Conservation (phyloP, 2,113 vertebrate genomes). For the Camelus bactrianus region DNA sequence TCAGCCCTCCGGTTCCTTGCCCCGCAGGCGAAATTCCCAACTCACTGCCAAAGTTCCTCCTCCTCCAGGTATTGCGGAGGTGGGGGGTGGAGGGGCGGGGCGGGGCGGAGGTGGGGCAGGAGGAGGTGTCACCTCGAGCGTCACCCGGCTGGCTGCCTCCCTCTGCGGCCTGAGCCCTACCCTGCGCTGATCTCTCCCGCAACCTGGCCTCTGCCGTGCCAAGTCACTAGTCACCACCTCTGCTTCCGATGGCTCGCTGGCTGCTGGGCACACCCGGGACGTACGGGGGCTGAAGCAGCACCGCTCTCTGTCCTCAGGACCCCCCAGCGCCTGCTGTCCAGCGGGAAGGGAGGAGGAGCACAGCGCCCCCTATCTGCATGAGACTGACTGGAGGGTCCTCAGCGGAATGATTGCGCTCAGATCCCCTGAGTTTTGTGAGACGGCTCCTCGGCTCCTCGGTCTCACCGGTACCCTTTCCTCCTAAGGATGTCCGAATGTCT, state of each 20-base stretch:
- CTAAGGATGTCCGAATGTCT: neutral
- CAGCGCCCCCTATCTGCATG: neutral
- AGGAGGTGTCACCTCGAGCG: neutral
- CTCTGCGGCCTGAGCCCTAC: neutral
- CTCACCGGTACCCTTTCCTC: neutral
- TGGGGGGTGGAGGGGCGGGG: neutral
- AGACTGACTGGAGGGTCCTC: neutral
- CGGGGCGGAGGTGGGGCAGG: neutral
- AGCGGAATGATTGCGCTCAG: neutral
- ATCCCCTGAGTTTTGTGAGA: too few species aligned
- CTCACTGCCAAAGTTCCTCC: neutral
- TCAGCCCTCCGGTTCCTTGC: neutral
- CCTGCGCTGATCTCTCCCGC: fast-evolving
- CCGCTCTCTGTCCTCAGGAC: neutral
- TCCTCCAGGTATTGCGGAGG: neutral
- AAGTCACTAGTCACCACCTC: neutral
- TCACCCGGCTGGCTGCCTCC: neutral
- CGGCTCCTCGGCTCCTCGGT: neutral
- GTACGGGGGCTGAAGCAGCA: neutral
- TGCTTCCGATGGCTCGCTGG: neutral
- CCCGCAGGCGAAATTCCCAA: neutral
- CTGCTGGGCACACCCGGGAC: neutral
- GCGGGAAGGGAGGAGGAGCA: neutral
- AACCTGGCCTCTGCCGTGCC: neutral
- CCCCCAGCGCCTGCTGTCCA: neutral